Evolutionary conservation across 2,888 invertebrate species (phyloP).

Genomic region (Cyclophora punctaria): DNA sequence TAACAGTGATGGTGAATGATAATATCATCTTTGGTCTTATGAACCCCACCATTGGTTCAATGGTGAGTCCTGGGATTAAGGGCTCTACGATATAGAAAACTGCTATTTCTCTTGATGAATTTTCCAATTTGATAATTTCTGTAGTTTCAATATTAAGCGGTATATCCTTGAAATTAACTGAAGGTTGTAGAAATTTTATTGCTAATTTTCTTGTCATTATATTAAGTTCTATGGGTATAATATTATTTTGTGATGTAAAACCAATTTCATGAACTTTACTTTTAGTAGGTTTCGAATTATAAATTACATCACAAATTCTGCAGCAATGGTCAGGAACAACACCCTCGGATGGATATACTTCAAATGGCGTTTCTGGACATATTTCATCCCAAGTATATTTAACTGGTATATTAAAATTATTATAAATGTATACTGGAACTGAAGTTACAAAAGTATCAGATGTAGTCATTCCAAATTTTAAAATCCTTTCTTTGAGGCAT

Average conservation of each 20-base stretch:
- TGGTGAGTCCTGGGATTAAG: slow-evolving; percentile 54
- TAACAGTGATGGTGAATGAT: slow-evolving; percentile 54
- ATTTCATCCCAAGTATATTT: slow-evolving; percentile 48
- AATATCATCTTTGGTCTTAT: slow-evolving; percentile 69
- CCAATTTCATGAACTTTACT: slow-evolving; percentile 54
- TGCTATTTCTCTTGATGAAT: slow-evolving; percentile 70
- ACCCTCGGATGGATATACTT: slow-evolving; percentile 49
- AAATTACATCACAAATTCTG: slow-evolving; percentile 52
- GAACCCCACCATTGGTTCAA: slow-evolving; percentile 68
- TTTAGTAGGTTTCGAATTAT: slow-evolving; percentile 48
- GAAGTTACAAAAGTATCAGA: slow-evolving; percentile 54
- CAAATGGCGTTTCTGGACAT: slow-evolving; percentile 49
- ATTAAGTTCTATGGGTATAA: slow-evolving; percentile 46
- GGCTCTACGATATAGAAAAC: slow-evolving; percentile 68
- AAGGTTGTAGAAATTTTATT: slow-evolving; percentile 54
- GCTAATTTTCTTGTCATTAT: slow-evolving; percentile 54
- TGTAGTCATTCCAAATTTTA: slow-evolving; percentile 67
- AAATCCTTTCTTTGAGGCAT: slow-evolving; percentile 38
- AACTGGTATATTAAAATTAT: slow-evolving; percentile 49
- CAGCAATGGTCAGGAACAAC: slow-evolving; percentile 41
- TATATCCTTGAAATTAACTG: slow-evolving; percentile 54
- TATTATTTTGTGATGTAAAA: slow-evolving; percentile 35
- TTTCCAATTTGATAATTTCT: slow-evolving; percentile 66
- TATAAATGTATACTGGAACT: slow-evolving; percentile 50
- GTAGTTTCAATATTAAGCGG: slow-evolving; percentile 51